Conservation (phyloP, 2,888 invertebrate genomes). For the Pheosia tremula region DNA sequence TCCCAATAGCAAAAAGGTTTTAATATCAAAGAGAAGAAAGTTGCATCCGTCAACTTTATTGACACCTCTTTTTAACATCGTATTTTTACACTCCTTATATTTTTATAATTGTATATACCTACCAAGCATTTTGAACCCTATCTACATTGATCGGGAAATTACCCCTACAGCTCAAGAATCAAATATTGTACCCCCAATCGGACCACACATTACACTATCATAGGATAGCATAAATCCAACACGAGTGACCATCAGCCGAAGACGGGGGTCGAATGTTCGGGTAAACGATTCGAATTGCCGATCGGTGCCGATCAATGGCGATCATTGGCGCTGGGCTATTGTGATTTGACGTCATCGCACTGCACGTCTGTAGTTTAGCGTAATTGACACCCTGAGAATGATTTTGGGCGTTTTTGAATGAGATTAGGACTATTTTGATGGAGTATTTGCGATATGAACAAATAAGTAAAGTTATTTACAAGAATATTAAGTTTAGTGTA, state of each 20-base stretch:
- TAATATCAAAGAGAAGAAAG: too few species aligned
- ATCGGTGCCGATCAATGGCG: constrained; percentile 38
- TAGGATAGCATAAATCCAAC: constrained; percentile 10
- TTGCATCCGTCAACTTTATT: too few species aligned
- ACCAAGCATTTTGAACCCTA: too few species aligned
- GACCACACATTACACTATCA: constrained; percentile 21
- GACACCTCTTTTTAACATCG: too few species aligned
- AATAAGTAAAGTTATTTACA: too few species aligned
- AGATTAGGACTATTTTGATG: background rate
- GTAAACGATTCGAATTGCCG: constrained; percentile 45
- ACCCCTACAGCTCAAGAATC: background rate
- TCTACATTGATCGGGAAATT: too few species aligned
- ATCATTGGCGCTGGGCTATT: constrained; percentile 36
- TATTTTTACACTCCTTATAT: too few species aligned
- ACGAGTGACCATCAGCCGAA: constrained; percentile 19
- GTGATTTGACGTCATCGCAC: constrained; percentile 5
- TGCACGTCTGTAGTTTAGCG: background rate
- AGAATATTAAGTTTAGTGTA: too few species aligned
- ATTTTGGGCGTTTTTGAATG: constrained; percentile 3
- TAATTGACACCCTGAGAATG: background rate
- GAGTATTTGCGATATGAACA: background rate
- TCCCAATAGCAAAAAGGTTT: too few species aligned
- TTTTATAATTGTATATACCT: too few species aligned
- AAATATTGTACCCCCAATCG: constrained; percentile 7
- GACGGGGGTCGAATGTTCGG: constrained; percentile 36